A percentile compares a stretch with the other conserved stretches of the same genome.
Evolutionary conservation across 2,888 invertebrate genomes (phyloP).

Genomic region (Phyllotreta cruciferae): DNA sequence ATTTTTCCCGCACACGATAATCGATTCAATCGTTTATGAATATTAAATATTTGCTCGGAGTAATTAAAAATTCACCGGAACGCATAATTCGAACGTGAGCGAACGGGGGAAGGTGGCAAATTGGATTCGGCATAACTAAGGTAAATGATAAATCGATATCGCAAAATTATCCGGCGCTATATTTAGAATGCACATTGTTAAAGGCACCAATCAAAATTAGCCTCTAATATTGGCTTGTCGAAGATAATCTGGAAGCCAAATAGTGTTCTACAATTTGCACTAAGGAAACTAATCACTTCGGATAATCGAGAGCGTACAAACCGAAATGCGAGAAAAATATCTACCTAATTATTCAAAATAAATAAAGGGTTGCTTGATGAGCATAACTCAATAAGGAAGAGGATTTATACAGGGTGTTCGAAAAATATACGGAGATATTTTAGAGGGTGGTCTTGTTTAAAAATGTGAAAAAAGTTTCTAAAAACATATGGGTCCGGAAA

Average conservation of each 20-base stretch:
- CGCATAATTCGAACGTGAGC: constrained; percentile 3
- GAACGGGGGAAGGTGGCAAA: constrained; percentile 13
- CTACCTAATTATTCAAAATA: background rate
- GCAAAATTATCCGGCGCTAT: constrained; percentile 32
- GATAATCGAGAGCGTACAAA: background rate
- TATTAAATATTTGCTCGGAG: too few relatives aligned
- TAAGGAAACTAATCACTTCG: constrained; percentile 12
- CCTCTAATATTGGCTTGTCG: constrained; percentile 24
- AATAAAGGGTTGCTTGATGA: too few relatives aligned
- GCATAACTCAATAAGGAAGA: too few relatives aligned
- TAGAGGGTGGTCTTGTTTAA: too few relatives aligned
- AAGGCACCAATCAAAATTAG: constrained; percentile 32
- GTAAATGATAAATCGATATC: constrained; percentile 35
- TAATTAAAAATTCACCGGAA: background rate
- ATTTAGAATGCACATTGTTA: constrained; percentile 33
- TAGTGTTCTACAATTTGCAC: constrained; percentile 10
- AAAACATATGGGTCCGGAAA: too few relatives aligned
- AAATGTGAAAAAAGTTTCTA: too few relatives aligned
- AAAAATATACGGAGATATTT: too few relatives aligned
- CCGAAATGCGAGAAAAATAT: background rate
- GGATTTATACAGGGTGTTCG: too few relatives aligned
- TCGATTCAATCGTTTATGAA: too few relatives aligned
- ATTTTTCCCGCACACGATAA: too few relatives aligned
- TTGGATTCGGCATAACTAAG: constrained; percentile 22
- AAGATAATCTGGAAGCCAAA: constrained; percentile 28